Evolutionary conservation across 2,113 vertebrate genomes (phyloP), one percentile per base, ranked within the genome.

Genomic region (Sander lucioperca): DNA sequence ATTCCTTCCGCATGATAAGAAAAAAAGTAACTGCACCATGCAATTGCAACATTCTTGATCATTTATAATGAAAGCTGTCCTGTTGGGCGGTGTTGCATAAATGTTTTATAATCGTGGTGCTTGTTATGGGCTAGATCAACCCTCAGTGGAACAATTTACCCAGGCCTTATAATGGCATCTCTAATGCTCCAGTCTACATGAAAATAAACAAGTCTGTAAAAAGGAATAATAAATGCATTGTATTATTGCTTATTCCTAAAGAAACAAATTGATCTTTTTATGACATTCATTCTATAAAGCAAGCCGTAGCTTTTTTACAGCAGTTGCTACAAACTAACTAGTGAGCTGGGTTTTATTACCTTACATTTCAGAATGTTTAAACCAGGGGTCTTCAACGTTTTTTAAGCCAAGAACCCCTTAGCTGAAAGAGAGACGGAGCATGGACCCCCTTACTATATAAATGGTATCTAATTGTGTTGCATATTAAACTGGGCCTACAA

Each of bases 191-290:
- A 85, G 90, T 92, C 88, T 83, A 85, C 86, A 87, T 86, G 90
- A 88, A 92, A 92, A 92, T 92, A 92, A 92, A 92, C 87, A 92
- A 89, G 91, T 90, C 91, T 92, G 91, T 84, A 84, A 91, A 87
- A 88, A 88, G 65, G 88, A 89, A 83, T 89, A 91, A 88, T 94
- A 91, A 91, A 89, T 90, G 85, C 69, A 74, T n/a, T 72, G 27
- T 87, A 87, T 89, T 92, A 89, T 80, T 87, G 92, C 81, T 86
- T 90, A 90, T 91, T 87, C 86, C 83, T 79, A 74, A 84, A 80
- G 77, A 92, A 84, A 87, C 87, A 92, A 92, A 88, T 90, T 82
- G 83, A 89, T 91, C 68, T 79, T 89, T 90, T 91, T 87, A 91
- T 90, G 90, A 66, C 83, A 74, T 58, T 83, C 65, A 83, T 80